Conservation (phyloP, 2,113 vertebrate species). For the Phyllostomus hastatus region DNA sequence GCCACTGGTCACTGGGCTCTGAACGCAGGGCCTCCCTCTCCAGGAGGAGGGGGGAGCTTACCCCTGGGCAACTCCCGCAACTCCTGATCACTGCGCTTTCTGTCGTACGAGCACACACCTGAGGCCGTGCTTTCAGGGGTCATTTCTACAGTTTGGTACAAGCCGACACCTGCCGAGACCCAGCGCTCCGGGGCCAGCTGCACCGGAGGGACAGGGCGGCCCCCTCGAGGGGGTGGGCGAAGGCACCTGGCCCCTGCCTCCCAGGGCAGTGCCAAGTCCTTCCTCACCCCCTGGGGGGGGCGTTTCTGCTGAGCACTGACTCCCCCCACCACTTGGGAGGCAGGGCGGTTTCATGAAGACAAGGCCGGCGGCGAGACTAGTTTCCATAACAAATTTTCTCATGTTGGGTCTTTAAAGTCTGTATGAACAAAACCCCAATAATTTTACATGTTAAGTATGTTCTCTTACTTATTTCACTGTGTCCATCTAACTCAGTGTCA, state of each 20-base stretch:
- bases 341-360: background rate
- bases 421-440: background rate
- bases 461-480: background rate
- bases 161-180: no score
- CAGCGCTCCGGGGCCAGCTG: no score
- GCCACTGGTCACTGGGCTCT: no score
- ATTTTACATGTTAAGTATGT: background rate
- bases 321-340: background rate
- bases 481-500: background rate
- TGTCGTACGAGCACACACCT: background rate
- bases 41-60: background rate
- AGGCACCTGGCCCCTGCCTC: background rate
- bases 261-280: background rate
- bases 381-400: background rate
- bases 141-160: no score
- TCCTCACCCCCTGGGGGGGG: background rate
- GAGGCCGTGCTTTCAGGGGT: no score
- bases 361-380: background rate
- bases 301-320: background rate
- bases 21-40: no score
- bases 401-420: background rate
- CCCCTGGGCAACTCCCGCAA: background rate
- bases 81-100: background rate
- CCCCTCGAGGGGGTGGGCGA: no score
- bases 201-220: background rate